Evolutionary conservation across 2,888 invertebrate genomes (phyloP).

Genomic region (Hyles lineata): DNA sequence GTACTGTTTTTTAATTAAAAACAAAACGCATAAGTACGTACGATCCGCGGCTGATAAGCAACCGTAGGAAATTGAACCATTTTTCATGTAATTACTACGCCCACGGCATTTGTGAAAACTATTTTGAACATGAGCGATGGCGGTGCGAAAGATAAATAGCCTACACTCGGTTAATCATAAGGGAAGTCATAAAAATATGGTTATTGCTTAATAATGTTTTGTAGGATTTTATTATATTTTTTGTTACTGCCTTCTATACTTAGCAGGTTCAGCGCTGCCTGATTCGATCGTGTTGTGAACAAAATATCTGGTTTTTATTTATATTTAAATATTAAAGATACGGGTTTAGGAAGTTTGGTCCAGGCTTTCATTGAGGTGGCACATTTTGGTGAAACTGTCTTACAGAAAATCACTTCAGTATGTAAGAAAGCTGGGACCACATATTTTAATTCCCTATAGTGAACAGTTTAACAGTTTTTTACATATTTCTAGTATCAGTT

Average conservation of each 20-base stretch:
- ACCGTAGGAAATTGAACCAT: constrained; percentile 58
- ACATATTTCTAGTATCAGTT: too few species aligned
- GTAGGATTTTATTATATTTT: constrained; percentile 13
- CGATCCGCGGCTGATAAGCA: constrained; percentile 59
- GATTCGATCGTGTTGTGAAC: too few species aligned
- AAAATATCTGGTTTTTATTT: too few species aligned
- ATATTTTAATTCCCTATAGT: too few species aligned
- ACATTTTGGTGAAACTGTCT: too few species aligned
- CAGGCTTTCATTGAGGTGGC: too few species aligned
- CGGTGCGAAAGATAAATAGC: constrained; percentile 13
- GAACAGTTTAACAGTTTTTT: too few species aligned
- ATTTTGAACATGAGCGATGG: constrained; percentile 35
- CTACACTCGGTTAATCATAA: constrained; percentile 25
- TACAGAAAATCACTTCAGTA: too few species aligned
- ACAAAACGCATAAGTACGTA: constrained; percentile 41
- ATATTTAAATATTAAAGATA: too few species aligned
- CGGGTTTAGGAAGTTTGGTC: too few species aligned
- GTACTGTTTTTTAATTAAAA: constrained; percentile 33
- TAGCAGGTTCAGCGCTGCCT: too few species aligned
- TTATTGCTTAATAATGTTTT: background rate
- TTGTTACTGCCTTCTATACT: background rate
- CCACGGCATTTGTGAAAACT: constrained; percentile 42
- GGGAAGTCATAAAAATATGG: background rate
- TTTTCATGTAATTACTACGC: constrained; percentile 54
- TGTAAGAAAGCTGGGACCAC: too few species aligned